Percentiles rank a stretch among this genome's conserved stretches.
Conservation (phyloP, 2,113 vertebrate genomes). For the Ivindomyrus marchei region DNA sequence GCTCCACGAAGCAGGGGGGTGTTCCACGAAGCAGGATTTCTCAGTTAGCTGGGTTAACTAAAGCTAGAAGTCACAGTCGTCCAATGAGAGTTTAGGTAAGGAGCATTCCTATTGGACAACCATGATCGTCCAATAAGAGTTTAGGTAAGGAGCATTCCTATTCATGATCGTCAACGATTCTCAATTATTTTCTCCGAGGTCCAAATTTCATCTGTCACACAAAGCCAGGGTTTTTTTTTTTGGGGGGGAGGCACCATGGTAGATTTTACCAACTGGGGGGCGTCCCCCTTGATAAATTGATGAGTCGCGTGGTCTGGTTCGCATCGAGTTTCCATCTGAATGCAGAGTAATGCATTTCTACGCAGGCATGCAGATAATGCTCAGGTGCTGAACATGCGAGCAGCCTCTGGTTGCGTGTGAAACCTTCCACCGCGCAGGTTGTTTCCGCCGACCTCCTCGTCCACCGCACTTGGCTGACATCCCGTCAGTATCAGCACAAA, state of each 20-base stretch:
- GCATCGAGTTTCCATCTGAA: neutral
- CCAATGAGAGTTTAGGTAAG: neutral
- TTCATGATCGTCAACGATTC: neutral
- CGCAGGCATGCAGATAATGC: neutral
- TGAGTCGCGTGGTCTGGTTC: neutral
- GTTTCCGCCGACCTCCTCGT: neutral
- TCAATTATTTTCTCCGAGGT: neutral
- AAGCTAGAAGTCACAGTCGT: neutral
- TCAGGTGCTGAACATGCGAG: neutral
- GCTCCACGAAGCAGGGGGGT: no score
- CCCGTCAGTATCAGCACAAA: neutral
- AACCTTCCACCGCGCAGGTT: neutral
- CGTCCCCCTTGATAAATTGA: neutral
- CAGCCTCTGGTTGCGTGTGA: neutral
- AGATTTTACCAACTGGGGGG: neutral
- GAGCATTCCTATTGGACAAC: no score
- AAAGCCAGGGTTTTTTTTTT: neutral
- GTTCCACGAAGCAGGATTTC: neutral
- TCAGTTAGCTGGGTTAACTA: neutral
- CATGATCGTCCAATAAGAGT: no score
- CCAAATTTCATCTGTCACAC: neutral
- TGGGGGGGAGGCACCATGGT: neutral
- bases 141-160: neutral
- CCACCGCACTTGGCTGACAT: neutral
- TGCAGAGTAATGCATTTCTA: neutral